phyloP scores from a whole-genome alignment of 2,113 vertebrate species.

The Vireo altiloquus region DNA sequence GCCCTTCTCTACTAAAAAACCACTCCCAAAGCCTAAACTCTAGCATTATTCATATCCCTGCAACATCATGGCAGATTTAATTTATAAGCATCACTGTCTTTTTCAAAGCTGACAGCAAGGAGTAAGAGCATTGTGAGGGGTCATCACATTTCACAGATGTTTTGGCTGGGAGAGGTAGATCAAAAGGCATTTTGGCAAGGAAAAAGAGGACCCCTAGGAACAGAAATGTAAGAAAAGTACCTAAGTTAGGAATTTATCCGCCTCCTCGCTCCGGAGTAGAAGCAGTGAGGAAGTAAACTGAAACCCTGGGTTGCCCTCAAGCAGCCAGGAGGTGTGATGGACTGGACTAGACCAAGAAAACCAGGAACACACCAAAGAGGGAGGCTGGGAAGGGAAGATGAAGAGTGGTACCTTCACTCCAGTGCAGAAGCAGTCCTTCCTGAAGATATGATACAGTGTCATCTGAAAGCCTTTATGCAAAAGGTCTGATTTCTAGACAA shows the following conservation, averaged over 20 bases:
- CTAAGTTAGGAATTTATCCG: background rate
- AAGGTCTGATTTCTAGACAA: background rate
- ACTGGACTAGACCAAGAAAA: background rate
- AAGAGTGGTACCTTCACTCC: background rate
- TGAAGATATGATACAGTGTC: background rate
- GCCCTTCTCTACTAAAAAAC: background rate
- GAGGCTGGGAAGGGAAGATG: background rate
- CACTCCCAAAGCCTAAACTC: background rate
- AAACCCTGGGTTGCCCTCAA: background rate
- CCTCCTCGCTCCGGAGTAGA: background rate
- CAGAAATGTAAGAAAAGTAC: background rate
- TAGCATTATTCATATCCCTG: background rate
- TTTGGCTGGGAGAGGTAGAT: background rate
- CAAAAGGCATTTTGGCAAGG: background rate
- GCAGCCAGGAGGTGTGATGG: background rate
- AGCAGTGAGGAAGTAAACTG: background rate
- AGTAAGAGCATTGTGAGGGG: background rate
- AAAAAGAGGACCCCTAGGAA: background rate
- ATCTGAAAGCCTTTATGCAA: background rate
- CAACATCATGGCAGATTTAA: background rate
- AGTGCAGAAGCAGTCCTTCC: background rate
- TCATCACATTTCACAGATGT: constrained; percentile 2
- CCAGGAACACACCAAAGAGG: background rate
- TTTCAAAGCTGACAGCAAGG: background rate
- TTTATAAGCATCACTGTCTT: background rate